Conservation (phyloP, 2,888 invertebrate genomes). For the Octodonta nipae region DNA sequence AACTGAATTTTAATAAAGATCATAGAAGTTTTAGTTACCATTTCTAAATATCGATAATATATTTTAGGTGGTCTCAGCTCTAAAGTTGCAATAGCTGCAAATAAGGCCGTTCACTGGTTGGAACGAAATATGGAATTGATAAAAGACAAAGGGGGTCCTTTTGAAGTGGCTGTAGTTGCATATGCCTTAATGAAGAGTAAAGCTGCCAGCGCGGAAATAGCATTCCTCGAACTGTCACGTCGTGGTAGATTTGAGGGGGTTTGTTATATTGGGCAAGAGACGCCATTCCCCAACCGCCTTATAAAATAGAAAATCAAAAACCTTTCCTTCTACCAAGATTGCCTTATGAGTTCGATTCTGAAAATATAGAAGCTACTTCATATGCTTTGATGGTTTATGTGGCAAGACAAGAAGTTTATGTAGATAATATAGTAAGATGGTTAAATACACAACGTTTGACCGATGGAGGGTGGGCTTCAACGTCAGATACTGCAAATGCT, state of each 20-base stretch:
- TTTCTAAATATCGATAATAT: not conserved
- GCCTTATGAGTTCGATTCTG: slow-evolving; percentile 77
- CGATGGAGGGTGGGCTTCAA: slow-evolving; percentile 54
- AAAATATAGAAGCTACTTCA: slow-evolving; percentile 85
- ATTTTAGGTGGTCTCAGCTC: slow-evolving; percentile 50
- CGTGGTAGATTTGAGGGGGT: slow-evolving; percentile 48
- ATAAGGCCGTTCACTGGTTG: slow-evolving; percentile 63
- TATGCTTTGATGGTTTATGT: slow-evolving; percentile 84
- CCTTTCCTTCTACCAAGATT: slow-evolving; percentile 78
- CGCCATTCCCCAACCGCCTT: slow-evolving; percentile 64
- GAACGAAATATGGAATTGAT: slow-evolving; percentile 69
- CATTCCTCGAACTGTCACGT: slow-evolving; percentile 55
- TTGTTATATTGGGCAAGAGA: slow-evolving; percentile 77
- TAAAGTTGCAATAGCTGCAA: slow-evolving; percentile 61
- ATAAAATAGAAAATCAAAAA: slow-evolving; percentile 80
- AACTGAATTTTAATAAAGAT: not conserved
- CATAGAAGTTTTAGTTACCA: not conserved
- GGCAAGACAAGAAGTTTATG: slow-evolving; percentile 64
- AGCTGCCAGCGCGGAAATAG: slow-evolving; percentile 74
- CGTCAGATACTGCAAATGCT: slow-evolving; percentile 72
- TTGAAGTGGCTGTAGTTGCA: slow-evolving; percentile 77
- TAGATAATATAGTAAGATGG: slow-evolving; percentile 76
- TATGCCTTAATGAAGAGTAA: slow-evolving; percentile 74
- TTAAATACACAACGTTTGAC: slow-evolving; percentile 73
- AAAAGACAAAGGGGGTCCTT: slow-evolving; percentile 57